Evolutionary conservation across 2,113 vertebrate genomes (phyloP).

Genomic region (Saccopteryx leptura): DNA sequence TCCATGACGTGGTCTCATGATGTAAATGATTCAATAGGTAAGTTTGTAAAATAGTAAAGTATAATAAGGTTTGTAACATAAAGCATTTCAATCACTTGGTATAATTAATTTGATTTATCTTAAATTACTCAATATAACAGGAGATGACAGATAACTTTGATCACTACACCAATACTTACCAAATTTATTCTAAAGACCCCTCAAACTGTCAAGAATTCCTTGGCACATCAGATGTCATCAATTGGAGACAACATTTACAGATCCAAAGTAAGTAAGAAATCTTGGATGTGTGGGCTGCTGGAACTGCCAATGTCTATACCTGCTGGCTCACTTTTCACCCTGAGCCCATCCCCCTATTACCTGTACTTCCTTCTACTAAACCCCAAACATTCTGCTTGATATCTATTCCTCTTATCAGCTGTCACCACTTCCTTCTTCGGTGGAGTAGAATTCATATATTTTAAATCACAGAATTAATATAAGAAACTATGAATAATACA

Average conservation of each 20-base stretch:
- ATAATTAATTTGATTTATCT: not conserved
- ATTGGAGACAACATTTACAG: conserved; percentile 72
- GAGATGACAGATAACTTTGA: conserved; percentile 79
- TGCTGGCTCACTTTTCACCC: not conserved
- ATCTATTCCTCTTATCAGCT: not conserved
- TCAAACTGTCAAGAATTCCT: conserved; percentile 65
- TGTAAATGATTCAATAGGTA: not conserved
- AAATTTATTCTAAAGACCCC: conserved; percentile 69
- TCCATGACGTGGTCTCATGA: not conserved
- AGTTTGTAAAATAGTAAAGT: not conserved
- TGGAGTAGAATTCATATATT: not conserved
- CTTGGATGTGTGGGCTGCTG: no score
- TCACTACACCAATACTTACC: conserved; percentile 77
- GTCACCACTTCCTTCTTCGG: not conserved
- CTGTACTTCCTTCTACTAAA: not conserved
- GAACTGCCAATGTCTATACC: fast-evolving
- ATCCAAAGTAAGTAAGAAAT: conserved; percentile 63
- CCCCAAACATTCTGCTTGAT: not conserved
- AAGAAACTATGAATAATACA: not conserved
- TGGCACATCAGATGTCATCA: not conserved
- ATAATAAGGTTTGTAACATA: not conserved
- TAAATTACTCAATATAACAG: conserved; percentile 49
- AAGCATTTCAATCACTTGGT: not conserved
- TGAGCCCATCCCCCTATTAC: not conserved
- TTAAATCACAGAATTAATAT: not conserved